Percentiles rank a stretch among this genome's conserved stretches.
Evolutionary conservation across 1,140 invertebrate genomes (phyloP).

Genomic region (Drosophila nasuta): DNA sequence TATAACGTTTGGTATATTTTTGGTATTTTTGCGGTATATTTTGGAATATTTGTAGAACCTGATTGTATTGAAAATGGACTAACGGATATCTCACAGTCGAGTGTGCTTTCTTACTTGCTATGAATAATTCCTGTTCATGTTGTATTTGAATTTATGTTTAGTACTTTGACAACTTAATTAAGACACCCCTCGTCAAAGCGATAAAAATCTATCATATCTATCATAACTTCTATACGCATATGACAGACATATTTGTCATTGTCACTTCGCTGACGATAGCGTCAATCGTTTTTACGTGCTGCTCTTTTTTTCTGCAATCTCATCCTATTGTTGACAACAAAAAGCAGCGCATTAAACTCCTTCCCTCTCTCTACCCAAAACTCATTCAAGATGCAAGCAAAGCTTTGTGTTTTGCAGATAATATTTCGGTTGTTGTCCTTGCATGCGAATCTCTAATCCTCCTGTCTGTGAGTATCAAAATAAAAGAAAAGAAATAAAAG

Average conservation of each 20-base stretch:
- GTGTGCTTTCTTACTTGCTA: no score
- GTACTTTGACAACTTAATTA: no score
- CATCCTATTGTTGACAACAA: not conserved
- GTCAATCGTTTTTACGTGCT: not conserved
- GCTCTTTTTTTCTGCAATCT: not conserved
- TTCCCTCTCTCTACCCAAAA: not conserved
- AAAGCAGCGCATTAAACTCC: not conserved
- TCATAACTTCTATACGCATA: not conserved
- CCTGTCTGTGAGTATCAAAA: not conserved
- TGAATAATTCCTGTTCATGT: no score
- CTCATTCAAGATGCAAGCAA: not conserved
- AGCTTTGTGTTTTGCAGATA: slow-evolving; percentile 1
- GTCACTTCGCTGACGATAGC: not conserved
- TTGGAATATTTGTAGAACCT: no score
- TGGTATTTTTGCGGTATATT: no score
- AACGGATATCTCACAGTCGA: no score
- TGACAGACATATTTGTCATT: not conserved
- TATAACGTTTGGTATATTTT: no score
- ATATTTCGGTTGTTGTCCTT: not conserved
- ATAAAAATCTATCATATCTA: not conserved
- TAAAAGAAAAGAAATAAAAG: not conserved
- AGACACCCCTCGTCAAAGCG: not conserved
- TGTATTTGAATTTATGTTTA: no score
- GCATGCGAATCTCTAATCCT: slow-evolving; percentile 6
- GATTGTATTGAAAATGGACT: no score